Evolutionary conservation across 2,113 vertebrate genomes (phyloP), one percentile per base, ranked within the genome.

Genomic region (Perccottus glenii): DNA sequence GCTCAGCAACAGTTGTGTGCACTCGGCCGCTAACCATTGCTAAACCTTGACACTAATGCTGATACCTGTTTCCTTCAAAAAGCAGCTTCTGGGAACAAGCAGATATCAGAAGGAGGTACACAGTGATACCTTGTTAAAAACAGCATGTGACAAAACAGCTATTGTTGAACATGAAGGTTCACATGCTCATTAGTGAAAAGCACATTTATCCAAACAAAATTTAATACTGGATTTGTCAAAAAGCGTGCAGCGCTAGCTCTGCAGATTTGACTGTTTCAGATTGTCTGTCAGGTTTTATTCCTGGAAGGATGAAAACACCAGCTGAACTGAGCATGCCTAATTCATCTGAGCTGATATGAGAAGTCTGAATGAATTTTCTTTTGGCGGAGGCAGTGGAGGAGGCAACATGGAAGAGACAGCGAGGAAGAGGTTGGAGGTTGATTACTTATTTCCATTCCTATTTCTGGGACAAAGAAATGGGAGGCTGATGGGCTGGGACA

Each of bases 371-470:
- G 78, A 77, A 79, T 90, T 85, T 82, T 43, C 81, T 75, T 60
- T 57, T 48, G 64, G 36, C 9, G 42, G 33, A 53, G 75, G 77
- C 76, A 85, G 64, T 2, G 44, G 56, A 70, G 48, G 70, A 83
- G 77, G 48, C 66, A 45, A 38, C 7, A 36, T 56, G 53, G 75
- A 72, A 64, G 82, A 75, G 70, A 80, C 11, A 9, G 68, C 44
- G 35, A 57, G 75, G 1, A 36, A 76, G 73, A 42, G 85, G 82
- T 67, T 83, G 75, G 71, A 83, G 80, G 81, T 87, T 87, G 89
- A 88, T 89, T 85, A 70, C 81, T 77, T 81, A 88, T 87, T 87
- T 84, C 85, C 87, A 85, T 87, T 86, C 82, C 80, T 88, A 84
- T 90, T 89, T 85, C 80, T 69, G 70, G 82, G 85, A 88, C 87